Percentiles rank a stretch among this genome's conserved stretches.
Evolutionary conservation across 1,140 invertebrate genomes (phyloP).

Genomic region (Ditylenchus dipsaci): DNA sequence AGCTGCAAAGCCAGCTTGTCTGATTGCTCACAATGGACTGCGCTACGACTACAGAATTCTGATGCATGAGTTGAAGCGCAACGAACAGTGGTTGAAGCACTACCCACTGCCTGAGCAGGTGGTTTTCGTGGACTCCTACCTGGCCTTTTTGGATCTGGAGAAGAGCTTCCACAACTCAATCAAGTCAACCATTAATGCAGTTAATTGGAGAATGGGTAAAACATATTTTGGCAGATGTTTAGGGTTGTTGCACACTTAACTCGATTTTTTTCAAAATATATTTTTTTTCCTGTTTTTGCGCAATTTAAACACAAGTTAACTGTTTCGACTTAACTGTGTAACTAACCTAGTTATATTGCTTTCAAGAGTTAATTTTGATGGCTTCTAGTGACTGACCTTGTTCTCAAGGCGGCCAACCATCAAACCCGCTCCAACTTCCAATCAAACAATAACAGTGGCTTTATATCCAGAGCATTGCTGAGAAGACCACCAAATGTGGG

Average conservation of each 20-base stretch:
- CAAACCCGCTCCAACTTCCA: too few species aligned
- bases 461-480: too few species aligned
- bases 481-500: too few species aligned
- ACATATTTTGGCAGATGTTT: too few species aligned
- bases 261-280: too few species aligned
- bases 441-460: too few species aligned
- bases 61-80: conserved; percentile 25
- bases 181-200: background rate
- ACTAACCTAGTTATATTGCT: too few species aligned
- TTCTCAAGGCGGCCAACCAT: background rate
- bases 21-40: conserved; percentile 45
- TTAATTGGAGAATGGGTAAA: conserved; percentile 13
- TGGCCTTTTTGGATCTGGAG: conserved; percentile 30
- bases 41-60: conserved; percentile 42
- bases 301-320: too few species aligned
- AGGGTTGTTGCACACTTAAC: background rate
- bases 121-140: conserved; percentile 38
- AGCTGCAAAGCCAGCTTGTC: conserved; percentile 37
- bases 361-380: too few species aligned
- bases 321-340: too few species aligned
- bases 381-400: background rate
- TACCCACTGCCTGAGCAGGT: conserved; percentile 23
- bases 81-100: conserved; percentile 10
- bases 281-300: too few species aligned
- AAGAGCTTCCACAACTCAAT: conserved; percentile 15